These are phyloP conservation scores for Antechinus flavipes DNA, from an alignment of 2,113 vertebrate genomes.

Conservation along the genomic window DNA sequence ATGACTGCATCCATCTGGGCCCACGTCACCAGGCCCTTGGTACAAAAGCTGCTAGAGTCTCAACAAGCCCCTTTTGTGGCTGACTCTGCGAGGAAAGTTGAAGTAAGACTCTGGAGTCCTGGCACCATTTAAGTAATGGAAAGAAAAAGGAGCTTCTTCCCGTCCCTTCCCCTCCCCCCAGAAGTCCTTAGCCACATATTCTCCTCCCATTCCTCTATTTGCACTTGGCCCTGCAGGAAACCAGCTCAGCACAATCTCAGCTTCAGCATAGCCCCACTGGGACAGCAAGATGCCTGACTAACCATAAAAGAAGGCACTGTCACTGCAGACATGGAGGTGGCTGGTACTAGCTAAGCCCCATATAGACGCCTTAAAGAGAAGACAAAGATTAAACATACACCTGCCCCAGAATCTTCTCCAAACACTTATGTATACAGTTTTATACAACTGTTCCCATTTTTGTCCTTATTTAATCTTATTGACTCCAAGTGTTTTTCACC, in stretches of 20 bases:
- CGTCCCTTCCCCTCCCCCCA: not conserved
- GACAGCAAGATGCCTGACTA: not conserved
- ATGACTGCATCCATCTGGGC: not conserved
- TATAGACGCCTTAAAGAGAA: slow-evolving; percentile 60
- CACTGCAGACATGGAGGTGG: slow-evolving; percentile 56
- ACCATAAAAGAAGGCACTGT: slow-evolving; percentile 68
- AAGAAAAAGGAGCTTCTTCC: slow-evolving; percentile 38
- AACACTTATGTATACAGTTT: not conserved
- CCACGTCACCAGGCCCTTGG: not conserved
- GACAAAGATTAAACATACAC: slow-evolving; percentile 53
- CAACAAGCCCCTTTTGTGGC: slow-evolving; percentile 24
- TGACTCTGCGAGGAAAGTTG: not conserved
- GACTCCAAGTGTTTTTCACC: slow-evolving; percentile 28
- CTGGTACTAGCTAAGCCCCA: slow-evolving; percentile 69
- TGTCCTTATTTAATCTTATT: slow-evolving; percentile 41
- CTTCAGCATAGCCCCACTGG: not conserved
- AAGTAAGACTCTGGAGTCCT: not conserved
- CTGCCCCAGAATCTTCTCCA: not conserved
- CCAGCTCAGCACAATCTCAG: slow-evolving; percentile 17
- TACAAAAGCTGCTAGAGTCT: not conserved
- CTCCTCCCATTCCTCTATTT: not conserved
- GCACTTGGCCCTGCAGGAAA: not conserved
- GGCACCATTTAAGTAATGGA: slow-evolving; percentile 14
- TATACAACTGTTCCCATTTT: not conserved
- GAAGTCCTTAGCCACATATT: not conserved